A percentile compares a stretch with the other conserved stretches of the same genome.
phyloP scores from a whole-genome alignment of 2,888 invertebrate species.

The Nyleta sp. region DNA sequence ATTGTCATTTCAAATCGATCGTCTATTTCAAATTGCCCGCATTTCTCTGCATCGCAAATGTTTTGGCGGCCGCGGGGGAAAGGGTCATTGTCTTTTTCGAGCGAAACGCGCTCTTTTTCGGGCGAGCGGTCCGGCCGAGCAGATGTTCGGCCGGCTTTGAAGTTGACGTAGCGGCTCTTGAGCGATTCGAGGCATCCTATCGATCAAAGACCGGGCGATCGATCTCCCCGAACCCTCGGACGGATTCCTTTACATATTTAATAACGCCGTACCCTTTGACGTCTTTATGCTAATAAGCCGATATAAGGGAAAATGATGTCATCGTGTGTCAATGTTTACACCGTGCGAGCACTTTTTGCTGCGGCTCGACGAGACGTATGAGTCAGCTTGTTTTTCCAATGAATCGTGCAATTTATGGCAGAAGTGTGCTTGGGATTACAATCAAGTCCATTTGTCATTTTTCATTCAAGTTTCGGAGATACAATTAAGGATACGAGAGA shows the following conservation, averaged over 20 bases:
- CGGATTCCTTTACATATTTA: conserved; percentile 51
- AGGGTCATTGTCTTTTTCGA: conserved; percentile 55
- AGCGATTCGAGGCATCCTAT: conserved; percentile 62
- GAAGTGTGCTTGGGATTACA: conserved; percentile 6
- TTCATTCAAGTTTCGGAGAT: neutral
- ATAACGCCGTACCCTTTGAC: conserved; percentile 58
- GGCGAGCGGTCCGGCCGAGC: conserved; percentile 26
- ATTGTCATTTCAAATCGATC: conserved; percentile 69
- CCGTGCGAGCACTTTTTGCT: conserved; percentile 16
- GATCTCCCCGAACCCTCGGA: conserved; percentile 29
- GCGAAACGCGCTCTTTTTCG: conserved; percentile 37
- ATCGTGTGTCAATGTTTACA: conserved; percentile 49
- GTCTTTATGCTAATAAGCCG: conserved; percentile 57
- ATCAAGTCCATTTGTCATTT: conserved; percentile 14
- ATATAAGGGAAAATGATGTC: conserved; percentile 45
- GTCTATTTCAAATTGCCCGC: conserved; percentile 67
- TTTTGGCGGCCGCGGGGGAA: conserved; percentile 20
- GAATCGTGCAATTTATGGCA: conserved; percentile 17
- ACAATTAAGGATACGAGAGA: neutral
- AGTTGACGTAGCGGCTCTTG: conserved; percentile 53
- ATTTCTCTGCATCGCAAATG: conserved; percentile 3
- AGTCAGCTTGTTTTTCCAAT: conserved; percentile 42
- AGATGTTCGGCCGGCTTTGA: conserved; percentile 65
- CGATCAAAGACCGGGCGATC: conserved; percentile 58
- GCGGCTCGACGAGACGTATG: neutral